Evolutionary conservation across 2,113 vertebrate genomes (phyloP), one percentile per base, ranked within the genome.

Genomic region (Hippocampus guttulatus): DNA sequence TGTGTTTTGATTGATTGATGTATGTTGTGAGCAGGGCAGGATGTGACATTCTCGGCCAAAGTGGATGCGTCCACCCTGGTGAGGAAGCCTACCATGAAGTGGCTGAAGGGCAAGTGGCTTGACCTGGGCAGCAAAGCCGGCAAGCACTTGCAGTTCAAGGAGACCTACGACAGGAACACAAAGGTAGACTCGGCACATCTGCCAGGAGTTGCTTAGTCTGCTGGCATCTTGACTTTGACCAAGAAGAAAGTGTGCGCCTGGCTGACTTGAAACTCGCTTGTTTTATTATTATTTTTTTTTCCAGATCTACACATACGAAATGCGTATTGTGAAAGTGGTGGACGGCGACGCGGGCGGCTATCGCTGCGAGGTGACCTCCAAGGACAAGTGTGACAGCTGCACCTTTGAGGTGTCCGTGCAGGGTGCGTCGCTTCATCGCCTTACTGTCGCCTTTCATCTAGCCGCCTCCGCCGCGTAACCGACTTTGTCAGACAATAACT

Each of bases 91-190:
- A 1, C 6, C 14, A 71, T 95, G 84, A 96, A 94, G 47, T 97
- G 95, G 95, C 87, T 97, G 85, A 97, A 97, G 86, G 95, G 95
- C 8, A 97, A 97, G 71, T 97, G 95, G 95, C 73, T 94, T 47
- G 95, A 96, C 81, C 84, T 97, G 72, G 81, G 81, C 21, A 94
- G 91, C 90, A 95, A 97, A 76, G 94, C 94, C 0, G 95, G 95
- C 0, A 91, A 93, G 52, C 93, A 94, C 2, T 87, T 95, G 78
- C 75, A 93, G 82, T 95, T 96, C 81, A 95, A 93, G 80, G 95
- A 96, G 80, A 68, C 80, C 51, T 94, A 94, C 0, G 94, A 97
- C 80, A 80, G 93, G 11, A 93, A 94, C 79, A 93, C 88, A 82
- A 95, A 96, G 76, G 95, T 97, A 72, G 11, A 71, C 15, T 8